Evolutionary conservation across 2,797 vertebrate species (phyloP), one percentile per base, ranked within the genome.

Genomic region (Bovichtus variegatus): DNA sequence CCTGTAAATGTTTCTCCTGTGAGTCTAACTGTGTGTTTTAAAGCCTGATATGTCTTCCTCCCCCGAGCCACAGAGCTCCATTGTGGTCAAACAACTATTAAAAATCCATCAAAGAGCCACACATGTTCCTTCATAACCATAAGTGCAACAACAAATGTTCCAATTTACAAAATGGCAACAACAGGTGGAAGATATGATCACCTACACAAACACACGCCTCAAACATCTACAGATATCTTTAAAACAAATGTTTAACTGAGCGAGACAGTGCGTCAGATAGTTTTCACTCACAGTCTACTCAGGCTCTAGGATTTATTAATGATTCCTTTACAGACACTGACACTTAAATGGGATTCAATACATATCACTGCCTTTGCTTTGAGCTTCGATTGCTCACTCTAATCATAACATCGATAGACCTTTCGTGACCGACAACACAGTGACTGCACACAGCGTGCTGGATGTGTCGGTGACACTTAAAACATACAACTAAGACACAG

Each of bases 281-380:
- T 76, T 64, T 66, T 76, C 58, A 69, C 29, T 57, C 12, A 41
- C 19, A 51, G 53, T 60, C 19, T n/a, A n/a, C n/a, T n/a, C 41
- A 19, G 50, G 40, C 44, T 77, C 60, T 60, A 15, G 6, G 25
- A 23, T 40, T 63, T 51, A 31, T 31, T 8, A 36, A 36, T 11
- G 29, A 49, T 51, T 47, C 65, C 53, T 76, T 64, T 54, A 54
- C 18, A 74, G 34, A 74, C 47, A 21, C 27, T 21, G 23, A 61
- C 54, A 29, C 9, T 7, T 15, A 12, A 47, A 62, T 53, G 23
- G 15, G 12, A 46, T 70, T 71, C 15, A 51, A n/a, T 21, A 40
- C 72, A 63, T 38, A 46, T 41, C 16, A 47, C 43, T 4, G 21
- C 27, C 34, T 82, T 54, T 63, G 29, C 72, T 59, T 46, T 70